Evolutionary conservation across 2,113 vertebrate species (phyloP).

Genomic region (Epinephelus lanceolatus): DNA sequence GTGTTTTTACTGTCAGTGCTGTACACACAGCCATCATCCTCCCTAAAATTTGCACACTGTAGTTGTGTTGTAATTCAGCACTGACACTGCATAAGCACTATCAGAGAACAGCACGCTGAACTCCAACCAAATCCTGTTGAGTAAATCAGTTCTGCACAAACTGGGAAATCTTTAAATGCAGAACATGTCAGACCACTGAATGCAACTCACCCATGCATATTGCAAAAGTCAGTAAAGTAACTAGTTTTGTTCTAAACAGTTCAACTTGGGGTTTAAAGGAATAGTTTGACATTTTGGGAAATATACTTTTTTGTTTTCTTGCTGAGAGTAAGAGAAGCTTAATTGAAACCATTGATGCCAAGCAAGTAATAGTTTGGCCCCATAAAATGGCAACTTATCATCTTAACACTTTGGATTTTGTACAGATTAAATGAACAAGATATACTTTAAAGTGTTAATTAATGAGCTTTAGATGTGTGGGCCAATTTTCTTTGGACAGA

Average conservation of each 20-base stretch:
- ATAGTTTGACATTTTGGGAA: background rate
- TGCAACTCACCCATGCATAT: background rate
- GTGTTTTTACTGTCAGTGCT: background rate
- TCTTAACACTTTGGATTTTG: background rate
- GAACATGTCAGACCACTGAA: background rate
- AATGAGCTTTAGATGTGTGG: background rate
- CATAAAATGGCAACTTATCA: background rate
- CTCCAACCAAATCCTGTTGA: background rate
- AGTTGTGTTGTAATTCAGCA: background rate
- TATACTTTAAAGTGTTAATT: too few species aligned
- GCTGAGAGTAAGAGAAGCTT: background rate
- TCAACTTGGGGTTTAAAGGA: background rate
- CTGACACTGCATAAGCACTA: background rate
- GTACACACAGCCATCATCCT: background rate
- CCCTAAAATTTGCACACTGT: background rate
- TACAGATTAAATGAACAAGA: background rate
- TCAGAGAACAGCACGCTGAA: background rate
- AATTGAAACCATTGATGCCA: background rate
- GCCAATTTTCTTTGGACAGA: background rate
- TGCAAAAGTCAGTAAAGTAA: background rate
- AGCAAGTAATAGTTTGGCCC: background rate
- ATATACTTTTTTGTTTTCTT: background rate
- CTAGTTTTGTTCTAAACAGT: background rate
- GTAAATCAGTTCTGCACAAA: slow-evolving; percentile 6
- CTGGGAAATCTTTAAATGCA: background rate